Percentiles rank a stretch among this genome's conserved stretches.
These are phyloP conservation scores for Willowsia nigromaculata DNA, from an alignment of 2,888 invertebrate species.

Conservation along the genomic window DNA sequence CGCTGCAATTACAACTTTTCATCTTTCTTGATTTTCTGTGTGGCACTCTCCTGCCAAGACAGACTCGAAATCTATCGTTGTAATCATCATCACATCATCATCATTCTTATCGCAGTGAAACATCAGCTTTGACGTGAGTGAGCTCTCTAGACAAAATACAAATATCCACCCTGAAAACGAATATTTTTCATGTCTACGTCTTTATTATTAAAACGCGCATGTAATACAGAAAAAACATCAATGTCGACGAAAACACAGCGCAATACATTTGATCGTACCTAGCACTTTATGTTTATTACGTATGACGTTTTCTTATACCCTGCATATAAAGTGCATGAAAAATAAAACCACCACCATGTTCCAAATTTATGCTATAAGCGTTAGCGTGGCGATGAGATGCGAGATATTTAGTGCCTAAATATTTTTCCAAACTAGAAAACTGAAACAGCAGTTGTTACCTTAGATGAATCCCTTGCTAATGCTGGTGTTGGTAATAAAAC, in stretches of 20 bases:
- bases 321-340: neutral
- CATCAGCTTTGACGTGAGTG: slow-evolving; percentile 27
- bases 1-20: slow-evolving; percentile 40
- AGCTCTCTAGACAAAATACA: neutral
- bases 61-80: slow-evolving; percentile 27
- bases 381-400: neutral
- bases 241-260: neutral
- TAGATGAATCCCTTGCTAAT: neutral
- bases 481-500: slow-evolving; percentile 12
- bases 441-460: neutral
- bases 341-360: neutral
- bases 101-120: slow-evolving; percentile 12
- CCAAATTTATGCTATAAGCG: neutral
- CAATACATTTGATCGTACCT: too few relatives aligned
- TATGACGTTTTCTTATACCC: neutral
- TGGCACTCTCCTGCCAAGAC: slow-evolving; percentile 40
- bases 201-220: neutral
- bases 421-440: too few relatives aligned
- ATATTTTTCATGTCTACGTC: too few relatives aligned
- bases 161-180: neutral
- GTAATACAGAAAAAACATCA: neutral
- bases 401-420: too few relatives aligned
- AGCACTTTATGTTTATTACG: too few relatives aligned
- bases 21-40: slow-evolving; percentile 46
- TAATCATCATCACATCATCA: slow-evolving; percentile 43